Evolutionary conservation across 2,113 vertebrate species (phyloP), one percentile per base, ranked within the genome.

Genomic region (Hepsetus odoe): DNA sequence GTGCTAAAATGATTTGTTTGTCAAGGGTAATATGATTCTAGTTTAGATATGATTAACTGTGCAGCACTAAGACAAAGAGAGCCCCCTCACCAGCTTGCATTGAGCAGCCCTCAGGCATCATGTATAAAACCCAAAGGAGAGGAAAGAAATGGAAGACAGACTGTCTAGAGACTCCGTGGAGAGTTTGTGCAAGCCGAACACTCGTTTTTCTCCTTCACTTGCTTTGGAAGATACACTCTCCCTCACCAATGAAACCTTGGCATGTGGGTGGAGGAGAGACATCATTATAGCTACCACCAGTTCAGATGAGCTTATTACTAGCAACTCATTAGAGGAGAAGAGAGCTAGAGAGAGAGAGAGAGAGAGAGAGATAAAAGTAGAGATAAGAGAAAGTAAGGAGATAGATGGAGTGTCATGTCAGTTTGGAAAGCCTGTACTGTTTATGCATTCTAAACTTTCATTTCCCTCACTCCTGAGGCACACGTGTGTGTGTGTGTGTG

Each of bases 361-460:
- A 35, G 44, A 51, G 30, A 66, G 13, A 72, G 68, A 40, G 33
- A 55, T n/a, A n/a, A n/a, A n/a, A 38, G 20, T 42, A 14, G 44
- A 40, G 2, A 20, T 6, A 20, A 42, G 32, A 30, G 20, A 14
- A 51, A 4, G n/a, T n/a, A n/a, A n/a, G n/a, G 22, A 38, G 42
- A 26, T 40, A 53, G 14, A 51, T 4, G 42, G 16, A 56, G 40
- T 35, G 55, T 62, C 66, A 62, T 62, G 28, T 71, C 40, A 24
- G 18, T 62, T 61, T 74, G 32, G 24, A 77, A 58, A 69, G 71
- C 38, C 59, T 80, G 28, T 49, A 28, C 24, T 73, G 72, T 86
- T 87, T 87, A 91, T 85, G 89, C 87, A 88, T 86, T n/a, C 85
- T 88, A 84, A 79, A 85, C 89, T 73, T 86, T 92, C 87, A 89